These are phyloP conservation scores for Brachycybe producta DNA, from an alignment of 2,888 invertebrate species.

Conservation along the genomic window DNA sequence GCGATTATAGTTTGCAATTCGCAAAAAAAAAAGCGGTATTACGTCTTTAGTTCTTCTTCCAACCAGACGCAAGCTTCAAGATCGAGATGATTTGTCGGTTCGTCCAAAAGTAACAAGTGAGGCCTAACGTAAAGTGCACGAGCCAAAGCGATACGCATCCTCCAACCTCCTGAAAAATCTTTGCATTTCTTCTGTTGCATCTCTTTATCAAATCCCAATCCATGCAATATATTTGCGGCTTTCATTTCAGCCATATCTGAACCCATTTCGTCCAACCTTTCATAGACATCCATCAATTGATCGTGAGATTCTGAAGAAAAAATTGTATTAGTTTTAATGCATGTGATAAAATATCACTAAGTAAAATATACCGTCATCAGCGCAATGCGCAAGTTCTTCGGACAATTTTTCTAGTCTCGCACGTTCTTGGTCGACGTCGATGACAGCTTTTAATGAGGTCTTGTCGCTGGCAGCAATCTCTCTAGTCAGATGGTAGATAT, in stretches of 20 bases:
- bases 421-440: slow-evolving; percentile 95
- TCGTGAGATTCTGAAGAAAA: slow-evolving; percentile 64
- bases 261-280: slow-evolving; percentile 89
- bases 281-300: slow-evolving; percentile 93
- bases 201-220: slow-evolving; percentile 77
- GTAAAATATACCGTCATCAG: slow-evolving; percentile 56
- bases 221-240: slow-evolving; percentile 88
- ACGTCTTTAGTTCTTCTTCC: slow-evolving; percentile 90
- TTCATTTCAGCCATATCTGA: slow-evolving; percentile 90
- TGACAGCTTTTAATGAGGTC: slow-evolving; percentile 86
- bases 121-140: slow-evolving; percentile 44
- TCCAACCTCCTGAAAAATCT: slow-evolving; percentile 48
- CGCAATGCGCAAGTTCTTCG: slow-evolving; percentile 71
- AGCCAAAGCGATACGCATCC: slow-evolving; percentile 49
- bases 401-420: slow-evolving; percentile 80
- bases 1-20: too few species aligned
- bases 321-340: neutral
- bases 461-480: slow-evolving; percentile 99
- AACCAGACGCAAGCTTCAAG: slow-evolving; percentile 99
- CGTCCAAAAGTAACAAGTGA: slow-evolving; percentile 44
- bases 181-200: slow-evolving; percentile 53
- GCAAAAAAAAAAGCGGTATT: too few species aligned
- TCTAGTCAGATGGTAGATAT: slow-evolving; percentile 90
- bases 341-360: neutral
- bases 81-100: slow-evolving; percentile 45